Evolutionary conservation across 2,113 vertebrate genomes (phyloP), one percentile per base, ranked within the genome.

Genomic region (Struthidea cinerea): DNA sequence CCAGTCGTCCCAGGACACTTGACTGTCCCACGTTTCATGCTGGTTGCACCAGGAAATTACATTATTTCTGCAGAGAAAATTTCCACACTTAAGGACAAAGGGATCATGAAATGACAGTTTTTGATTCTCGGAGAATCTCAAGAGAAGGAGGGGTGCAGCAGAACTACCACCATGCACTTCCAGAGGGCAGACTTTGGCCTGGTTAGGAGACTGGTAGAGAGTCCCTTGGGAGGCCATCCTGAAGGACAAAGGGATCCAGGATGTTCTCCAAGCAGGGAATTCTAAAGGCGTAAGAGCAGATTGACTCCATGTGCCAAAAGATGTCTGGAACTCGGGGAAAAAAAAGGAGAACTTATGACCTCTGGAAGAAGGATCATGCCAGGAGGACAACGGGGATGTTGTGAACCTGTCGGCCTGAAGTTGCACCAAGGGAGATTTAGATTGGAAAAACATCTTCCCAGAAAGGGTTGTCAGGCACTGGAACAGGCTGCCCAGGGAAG

Each of bases 401-500:
- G 10, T 26, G 30, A 73, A 37, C 21, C 42, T 73, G 26, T n/a
- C 0, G 0, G n/a, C 19, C 12, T 30, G 11, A 76, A 33, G 16
- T 0, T 67, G 28, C 24, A n/a, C 7, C 32, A 67, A 1, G 22
- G 37, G 10, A 67, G 35, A 47, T 24, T 61, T 32, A 71, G 28
- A 44, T 0, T 39, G 33, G 18, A 39, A 75, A 59, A 80, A 30
- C 2, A 32, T 52, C 20, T 88, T 69, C 44, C 42, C 44, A 13
- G 20, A 32, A 75, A 33, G 19, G 7, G 10, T 13, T 69, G 11
- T 57, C 28, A 73, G 11, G 22, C 28, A 57, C 1, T 4, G 49
- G 30, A 87, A 69, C 11, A 69, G 32, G n/a, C 44, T 42, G 27
- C n/a, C 32, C 61, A 75, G n/a, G 17, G 32, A 69, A 42, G 20